Evolutionary conservation across 2,113 vertebrate genomes (phyloP).

Genomic region (Ranitomeya variabilis): DNA sequence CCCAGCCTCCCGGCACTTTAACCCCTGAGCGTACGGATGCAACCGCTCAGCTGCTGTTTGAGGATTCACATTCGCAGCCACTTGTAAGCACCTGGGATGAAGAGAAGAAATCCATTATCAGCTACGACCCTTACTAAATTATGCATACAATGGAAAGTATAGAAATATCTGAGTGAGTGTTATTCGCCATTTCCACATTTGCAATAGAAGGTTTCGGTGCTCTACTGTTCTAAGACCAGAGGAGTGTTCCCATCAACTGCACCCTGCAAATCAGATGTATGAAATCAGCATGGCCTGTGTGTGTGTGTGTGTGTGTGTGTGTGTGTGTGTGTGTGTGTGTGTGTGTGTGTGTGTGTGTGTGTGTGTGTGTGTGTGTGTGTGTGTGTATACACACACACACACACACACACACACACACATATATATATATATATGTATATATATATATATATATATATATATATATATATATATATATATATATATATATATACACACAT

Average conservation of each 20-base stretch:
- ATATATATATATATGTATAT: too few relatives aligned
- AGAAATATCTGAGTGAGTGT: not conserved
- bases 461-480: too few relatives aligned
- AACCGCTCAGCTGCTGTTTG: not conserved
- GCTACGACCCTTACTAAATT: not conserved
- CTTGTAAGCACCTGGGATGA: not conserved
- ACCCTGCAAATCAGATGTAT: not conserved
- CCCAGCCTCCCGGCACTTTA: slow-evolving; percentile 37
- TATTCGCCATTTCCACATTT: too few relatives aligned
- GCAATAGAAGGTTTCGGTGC: not conserved
- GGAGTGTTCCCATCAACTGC: not conserved
- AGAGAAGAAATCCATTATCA: not conserved
- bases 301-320: too few relatives aligned
- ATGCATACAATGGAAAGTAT: not conserved
- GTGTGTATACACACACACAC: too few relatives aligned
- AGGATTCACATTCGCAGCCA: not conserved
- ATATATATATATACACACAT: too few relatives aligned
- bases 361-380: too few relatives aligned
- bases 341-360: too few relatives aligned
- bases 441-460: too few relatives aligned
- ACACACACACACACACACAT: too few relatives aligned
- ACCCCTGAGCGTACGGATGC: not conserved
- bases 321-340: too few relatives aligned
- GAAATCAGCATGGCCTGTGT: too few relatives aligned
- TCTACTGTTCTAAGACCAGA: not conserved